These are phyloP conservation scores for Drosophila elegans DNA, from an alignment of 1,140 invertebrate species.

Conservation along the genomic window DNA sequence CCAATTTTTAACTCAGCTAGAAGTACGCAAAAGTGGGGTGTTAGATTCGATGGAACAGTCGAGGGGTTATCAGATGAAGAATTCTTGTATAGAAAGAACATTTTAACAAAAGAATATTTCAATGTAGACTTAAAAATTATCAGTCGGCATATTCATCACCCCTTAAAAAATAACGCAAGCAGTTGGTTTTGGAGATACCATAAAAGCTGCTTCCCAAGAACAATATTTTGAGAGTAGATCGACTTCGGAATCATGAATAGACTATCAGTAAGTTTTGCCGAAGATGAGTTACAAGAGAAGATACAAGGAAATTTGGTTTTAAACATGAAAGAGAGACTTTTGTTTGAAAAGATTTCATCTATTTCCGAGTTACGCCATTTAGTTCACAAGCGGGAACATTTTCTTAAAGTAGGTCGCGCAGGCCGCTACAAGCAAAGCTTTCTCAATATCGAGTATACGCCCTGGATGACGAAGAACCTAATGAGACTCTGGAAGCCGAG, in stretches of 20 bases:
- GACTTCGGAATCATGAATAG: no score
- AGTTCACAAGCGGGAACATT: neutral
- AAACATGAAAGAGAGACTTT: neutral
- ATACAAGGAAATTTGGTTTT: conserved; percentile 2
- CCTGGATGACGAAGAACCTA: neutral
- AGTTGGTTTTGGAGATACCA: conserved; percentile 6
- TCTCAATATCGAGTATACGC: conserved; percentile 1
- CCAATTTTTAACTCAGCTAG: neutral
- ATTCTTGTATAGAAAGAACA: neutral
- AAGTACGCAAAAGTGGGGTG: neutral
- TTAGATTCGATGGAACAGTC: neutral
- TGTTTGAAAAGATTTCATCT: no score
- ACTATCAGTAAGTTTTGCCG: no score
- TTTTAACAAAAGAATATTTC: neutral
- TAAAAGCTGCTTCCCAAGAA: neutral
- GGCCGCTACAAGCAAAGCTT: neutral
- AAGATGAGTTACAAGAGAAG: conserved; percentile 2
- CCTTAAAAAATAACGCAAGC: neutral
- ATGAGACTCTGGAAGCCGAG: neutral
- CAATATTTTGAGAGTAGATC: no score
- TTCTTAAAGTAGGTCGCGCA: neutral
- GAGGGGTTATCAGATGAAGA: neutral
- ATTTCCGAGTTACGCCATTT: neutral
- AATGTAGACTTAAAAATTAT: conserved; percentile 7
- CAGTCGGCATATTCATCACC: conserved; percentile 2